Percentiles rank a stretch among this genome's conserved stretches.
Evolutionary conservation across 2,888 invertebrate genomes (phyloP).

Genomic region (Hololepta plana): DNA sequence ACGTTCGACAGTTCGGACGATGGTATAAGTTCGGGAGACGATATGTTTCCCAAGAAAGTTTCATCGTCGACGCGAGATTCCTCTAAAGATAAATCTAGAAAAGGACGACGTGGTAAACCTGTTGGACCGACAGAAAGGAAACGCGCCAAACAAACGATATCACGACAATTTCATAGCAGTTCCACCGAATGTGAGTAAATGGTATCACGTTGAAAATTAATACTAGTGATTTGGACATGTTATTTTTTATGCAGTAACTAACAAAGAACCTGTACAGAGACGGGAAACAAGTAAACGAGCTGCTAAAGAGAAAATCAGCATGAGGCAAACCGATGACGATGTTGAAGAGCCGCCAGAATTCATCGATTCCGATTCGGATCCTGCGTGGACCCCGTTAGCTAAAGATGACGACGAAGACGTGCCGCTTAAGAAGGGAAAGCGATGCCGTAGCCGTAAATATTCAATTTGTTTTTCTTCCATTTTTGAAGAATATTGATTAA

Average conservation of each 20-base stretch:
- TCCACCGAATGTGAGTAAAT: not conserved
- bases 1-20: conserved; percentile 48
- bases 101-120: conserved; percentile 29
- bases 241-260: too few relatives aligned
- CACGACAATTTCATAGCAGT: not conserved
- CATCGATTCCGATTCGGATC: conserved; percentile 49
- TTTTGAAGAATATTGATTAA: too few relatives aligned
- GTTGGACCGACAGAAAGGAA: conserved; percentile 24
- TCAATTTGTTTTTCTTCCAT: too few relatives aligned
- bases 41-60: conserved; percentile 30
- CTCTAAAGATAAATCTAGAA: conserved; percentile 17
- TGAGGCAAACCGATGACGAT: conserved; percentile 30
- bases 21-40: conserved; percentile 40
- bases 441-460: conserved; percentile 7
- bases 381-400: conserved; percentile 51
- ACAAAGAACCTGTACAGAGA: conserved; percentile 28
- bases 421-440: conserved; percentile 15
- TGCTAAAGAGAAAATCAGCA: conserved; percentile 40
- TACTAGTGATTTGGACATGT: too few relatives aligned
- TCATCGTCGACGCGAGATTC: conserved; percentile 8
- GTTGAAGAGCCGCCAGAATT: conserved; percentile 37
- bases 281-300: conserved; percentile 44
- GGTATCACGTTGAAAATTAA: conserved; percentile 3
- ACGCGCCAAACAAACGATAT: conserved; percentile 12
- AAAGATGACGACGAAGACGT: conserved; percentile 22